Base-by-base conservation (phyloP, 2,113 vertebrate genomes). In the Rhinoderma darwinii region DNA sequence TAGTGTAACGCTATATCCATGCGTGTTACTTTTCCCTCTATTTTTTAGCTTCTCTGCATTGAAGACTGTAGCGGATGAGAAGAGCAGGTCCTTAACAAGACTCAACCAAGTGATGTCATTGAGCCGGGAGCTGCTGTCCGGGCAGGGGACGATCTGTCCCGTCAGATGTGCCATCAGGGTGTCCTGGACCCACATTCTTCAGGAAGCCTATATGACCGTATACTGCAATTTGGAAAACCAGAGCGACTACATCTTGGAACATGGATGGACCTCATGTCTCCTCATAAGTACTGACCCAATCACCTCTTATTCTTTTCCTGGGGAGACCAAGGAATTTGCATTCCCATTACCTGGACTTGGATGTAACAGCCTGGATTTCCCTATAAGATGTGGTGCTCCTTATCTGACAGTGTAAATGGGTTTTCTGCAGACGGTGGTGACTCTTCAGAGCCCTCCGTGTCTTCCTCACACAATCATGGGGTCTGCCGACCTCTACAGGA, bases 41-140 rank as follows among this genome's bases (percentile, higher is more conserved):
- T 14, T 51, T 77, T 50, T 35, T 89, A 99, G 98, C 88, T 95
- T 96, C 68, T 95, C 96, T 9, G 91, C 88, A 51, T 90, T 98
- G 89, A 97, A 96, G 93, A 94, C 92, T 35, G 90, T 93, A 0
- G 93, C 97, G n/a, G 95, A 95, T 87, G 93, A 94, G 88, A 96
- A 94, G 90, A 97, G 97, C 78, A 89, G 92, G 22, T 94, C 94
- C 14, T 93, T 99, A 83, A 92, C 83, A 15, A 92, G 91, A 80
- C 94, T 99, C 47, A 98, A 98, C 63, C 96, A 98, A 56, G 96
- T 96, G 88, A 88, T 98, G 88, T 95, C 95, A 0, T 89, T 98
- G 89, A 96, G 95, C 54, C 96, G 95, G 0, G 91, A 96, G 47
- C 87, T 98, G 89, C 91, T 93, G 17, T 91, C 92, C 32, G 74